Conservation (phyloP, 2,113 vertebrate genomes). For the Platichthys flesus region DNA sequence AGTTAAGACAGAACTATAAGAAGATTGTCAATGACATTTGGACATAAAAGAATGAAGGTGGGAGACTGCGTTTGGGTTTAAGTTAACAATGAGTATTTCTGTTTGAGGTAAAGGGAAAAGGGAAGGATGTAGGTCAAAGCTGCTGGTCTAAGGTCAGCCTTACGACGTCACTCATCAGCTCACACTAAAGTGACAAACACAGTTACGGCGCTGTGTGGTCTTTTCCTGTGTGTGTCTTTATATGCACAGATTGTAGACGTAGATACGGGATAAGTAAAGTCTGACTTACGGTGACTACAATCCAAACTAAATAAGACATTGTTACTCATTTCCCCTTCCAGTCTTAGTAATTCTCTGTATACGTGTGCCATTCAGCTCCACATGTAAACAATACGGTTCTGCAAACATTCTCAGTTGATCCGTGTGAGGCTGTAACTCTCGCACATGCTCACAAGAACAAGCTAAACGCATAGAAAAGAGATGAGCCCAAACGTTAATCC, state of each 20-base stretch:
- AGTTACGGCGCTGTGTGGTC: slow-evolving; percentile 31
- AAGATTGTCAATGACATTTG: not conserved
- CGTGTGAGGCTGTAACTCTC: slow-evolving; percentile 15
- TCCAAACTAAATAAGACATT: slow-evolving; percentile 27
- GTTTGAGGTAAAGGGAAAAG: slow-evolving; percentile 13
- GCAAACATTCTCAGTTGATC: slow-evolving; percentile 11
- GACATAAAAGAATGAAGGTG: slow-evolving; percentile 2
- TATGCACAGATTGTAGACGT: slow-evolving; percentile 28
- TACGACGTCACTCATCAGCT: slow-evolving; percentile 40
- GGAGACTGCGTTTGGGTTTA: not conserved
- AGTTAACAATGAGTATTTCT: slow-evolving; percentile 25
- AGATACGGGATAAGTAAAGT: slow-evolving; percentile 35
- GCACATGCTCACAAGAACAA: not conserved
- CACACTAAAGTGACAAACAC: slow-evolving; percentile 1
- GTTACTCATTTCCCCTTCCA: slow-evolving; percentile 45
- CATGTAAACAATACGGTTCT: slow-evolving; percentile 23
- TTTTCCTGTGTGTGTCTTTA: slow-evolving; percentile 56
- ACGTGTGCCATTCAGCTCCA: not conserved
- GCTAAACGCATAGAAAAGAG: slow-evolving; percentile 47
- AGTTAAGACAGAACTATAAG: not conserved
- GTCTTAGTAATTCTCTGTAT: slow-evolving; percentile 12
- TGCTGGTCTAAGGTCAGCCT: slow-evolving; percentile 32
- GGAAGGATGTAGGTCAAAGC: slow-evolving; percentile 58
- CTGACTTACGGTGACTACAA: slow-evolving; percentile 43
- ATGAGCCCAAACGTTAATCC: slow-evolving; percentile 59